Evolutionary conservation across 2,888 invertebrate genomes (phyloP).

Genomic region (Ametastegia equiseti): DNA sequence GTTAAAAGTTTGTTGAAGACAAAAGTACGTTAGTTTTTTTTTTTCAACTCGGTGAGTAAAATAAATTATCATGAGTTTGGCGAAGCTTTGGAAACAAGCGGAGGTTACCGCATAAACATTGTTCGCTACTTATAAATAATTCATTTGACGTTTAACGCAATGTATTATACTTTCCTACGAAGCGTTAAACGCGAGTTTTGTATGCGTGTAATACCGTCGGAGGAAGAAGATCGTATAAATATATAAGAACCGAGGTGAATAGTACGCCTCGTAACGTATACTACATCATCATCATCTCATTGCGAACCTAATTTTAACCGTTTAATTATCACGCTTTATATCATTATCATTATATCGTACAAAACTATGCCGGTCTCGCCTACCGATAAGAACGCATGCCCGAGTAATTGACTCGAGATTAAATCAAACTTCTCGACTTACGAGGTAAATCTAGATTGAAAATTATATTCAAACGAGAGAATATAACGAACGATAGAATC

Average conservation of each 20-base stretch:
- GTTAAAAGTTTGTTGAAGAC: not conserved
- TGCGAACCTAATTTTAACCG: not conserved
- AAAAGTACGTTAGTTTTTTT: not conserved
- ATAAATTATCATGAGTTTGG: slow-evolving; percentile 7
- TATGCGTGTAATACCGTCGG: slow-evolving; percentile 31
- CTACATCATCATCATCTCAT: not conserved
- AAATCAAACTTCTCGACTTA: not conserved
- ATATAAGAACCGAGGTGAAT: not conserved
- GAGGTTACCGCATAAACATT: not conserved
- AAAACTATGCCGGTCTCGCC: not conserved
- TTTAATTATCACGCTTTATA: not conserved
- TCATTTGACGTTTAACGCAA: slow-evolving; percentile 44
- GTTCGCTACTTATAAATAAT: slow-evolving; percentile 35
- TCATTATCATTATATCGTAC: too few species aligned
- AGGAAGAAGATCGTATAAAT: slow-evolving; percentile 12
- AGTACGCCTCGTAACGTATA: not conserved
- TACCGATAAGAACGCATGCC: not conserved
- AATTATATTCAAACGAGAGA: not conserved
- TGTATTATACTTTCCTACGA: slow-evolving; percentile 29
- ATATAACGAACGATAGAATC: slow-evolving; percentile 27
- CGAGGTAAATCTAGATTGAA: not conserved
- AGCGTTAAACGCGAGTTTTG: slow-evolving; percentile 25
- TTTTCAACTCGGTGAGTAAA: not conserved
- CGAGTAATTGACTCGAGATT: slow-evolving; percentile 8
- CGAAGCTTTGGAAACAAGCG: not conserved